Evolutionary conservation across 2,797 vertebrate species (phyloP), one percentile per base, ranked within the genome.

Genomic region (Pteropus rufus): DNA sequence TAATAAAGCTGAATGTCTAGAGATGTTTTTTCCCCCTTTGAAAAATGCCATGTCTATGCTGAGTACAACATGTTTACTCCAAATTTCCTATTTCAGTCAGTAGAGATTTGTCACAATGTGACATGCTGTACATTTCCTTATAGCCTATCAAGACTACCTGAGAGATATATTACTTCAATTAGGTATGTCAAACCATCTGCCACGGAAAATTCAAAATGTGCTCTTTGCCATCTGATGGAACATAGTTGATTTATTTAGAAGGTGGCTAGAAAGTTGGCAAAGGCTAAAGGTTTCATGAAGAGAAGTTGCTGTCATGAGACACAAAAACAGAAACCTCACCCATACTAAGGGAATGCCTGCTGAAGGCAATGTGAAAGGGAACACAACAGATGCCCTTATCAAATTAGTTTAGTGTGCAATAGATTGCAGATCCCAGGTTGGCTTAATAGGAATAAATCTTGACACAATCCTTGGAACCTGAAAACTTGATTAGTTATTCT

Each of bases 391-490:
- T 85, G 83, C 56, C 65, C 72, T 95, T 69, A 90, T 75, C 73
- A 91, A 94, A 96, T 94, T 87, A 94, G 85, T 82, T 95, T 84
- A 83, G 23, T 80, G 84, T 97, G 65, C 36, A 86, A 56, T 82
- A 62, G 60, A 88, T 93, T 86, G 79, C 83, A 95, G n/a, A 64
- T 72, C 49, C 80, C 49, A 83, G 67, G 93, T 76, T 82, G 62
- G 49, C 89, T 91, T 95, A 56, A 89, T 83, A 67, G 96, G 79
- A 97, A 97, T 94, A 84, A 96, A 89, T 96, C 84, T 96, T 89
- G 89, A 94, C 92, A 91, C 90, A 49, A 96, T 46, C 65, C n/a
- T 72, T 34, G 58, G 73, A 93, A 94, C 31, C 14, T 56, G 72
- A 91, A 88, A 93, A 95, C 54, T 44, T 8, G 23, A 62, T 96